A percentile compares a stretch with the other conserved stretches of the same genome.
phyloP scores from a whole-genome alignment of 2,888 invertebrate species.

The Opisthograptis luteolata region DNA sequence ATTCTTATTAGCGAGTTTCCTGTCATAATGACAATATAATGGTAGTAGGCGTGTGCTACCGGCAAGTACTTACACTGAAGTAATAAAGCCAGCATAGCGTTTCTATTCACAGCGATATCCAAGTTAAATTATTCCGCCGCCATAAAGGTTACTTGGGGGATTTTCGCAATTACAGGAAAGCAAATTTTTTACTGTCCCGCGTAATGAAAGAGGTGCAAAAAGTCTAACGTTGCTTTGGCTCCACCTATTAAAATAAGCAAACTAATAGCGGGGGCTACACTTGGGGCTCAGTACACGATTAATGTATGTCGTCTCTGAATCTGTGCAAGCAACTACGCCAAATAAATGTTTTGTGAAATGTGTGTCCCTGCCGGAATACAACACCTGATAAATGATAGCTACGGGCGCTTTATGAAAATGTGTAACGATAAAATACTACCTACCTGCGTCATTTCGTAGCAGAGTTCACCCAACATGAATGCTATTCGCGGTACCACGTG shows the following conservation, averaged over 20 bases:
- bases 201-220: constrained; percentile 59
- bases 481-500: constrained; percentile 2
- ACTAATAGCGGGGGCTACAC: constrained; percentile 49
- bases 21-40: neutral
- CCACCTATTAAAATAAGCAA: constrained; percentile 43
- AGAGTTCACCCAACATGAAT: constrained; percentile 31
- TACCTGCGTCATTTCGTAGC: constrained; percentile 48
- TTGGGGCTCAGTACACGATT: constrained; percentile 57
- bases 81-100: constrained; percentile 47
- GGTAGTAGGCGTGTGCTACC: neutral
- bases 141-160: constrained; percentile 55
- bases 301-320: constrained; percentile 66
- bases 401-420: constrained; percentile 69
- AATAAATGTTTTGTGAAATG: constrained; percentile 73
- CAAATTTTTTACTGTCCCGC: constrained; percentile 57
- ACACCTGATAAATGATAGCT: constrained; percentile 75
- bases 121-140: constrained; percentile 53
- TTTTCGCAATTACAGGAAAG: constrained; percentile 58
- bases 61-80: constrained; percentile 11
- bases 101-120: constrained; percentile 53
- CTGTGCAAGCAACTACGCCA: constrained; percentile 57
- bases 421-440: constrained; percentile 60
- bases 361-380: constrained; percentile 62
- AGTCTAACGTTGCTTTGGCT: constrained; percentile 37
- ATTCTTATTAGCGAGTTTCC: constrained; percentile 12